phyloP scores from a whole-genome alignment of 2,113 vertebrate genomes.

The Corvus moneduloides region DNA sequence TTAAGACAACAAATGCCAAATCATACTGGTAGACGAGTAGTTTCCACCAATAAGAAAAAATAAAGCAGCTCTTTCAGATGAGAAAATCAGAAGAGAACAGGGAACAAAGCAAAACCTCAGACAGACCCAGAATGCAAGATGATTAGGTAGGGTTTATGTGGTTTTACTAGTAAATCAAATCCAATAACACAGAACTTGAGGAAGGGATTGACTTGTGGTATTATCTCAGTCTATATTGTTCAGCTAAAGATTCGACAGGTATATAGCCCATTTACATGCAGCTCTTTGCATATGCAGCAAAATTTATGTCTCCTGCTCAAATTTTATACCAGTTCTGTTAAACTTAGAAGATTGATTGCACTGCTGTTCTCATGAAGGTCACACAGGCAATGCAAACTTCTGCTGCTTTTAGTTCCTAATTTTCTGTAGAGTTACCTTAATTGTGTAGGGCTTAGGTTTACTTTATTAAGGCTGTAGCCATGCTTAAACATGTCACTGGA shows the following conservation, averaged over 20 bases:
- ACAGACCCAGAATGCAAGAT: neutral
- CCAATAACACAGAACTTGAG: neutral
- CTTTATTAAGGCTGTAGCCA: neutral
- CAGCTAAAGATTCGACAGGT: neutral
- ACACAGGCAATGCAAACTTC: neutral
- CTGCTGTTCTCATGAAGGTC: slow-evolving; percentile 10
- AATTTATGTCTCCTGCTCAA: slow-evolving; percentile 29
- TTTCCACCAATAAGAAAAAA: neutral
- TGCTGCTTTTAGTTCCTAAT: neutral
- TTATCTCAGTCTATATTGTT: neutral
- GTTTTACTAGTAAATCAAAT: slow-evolving; percentile 6
- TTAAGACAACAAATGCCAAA: neutral
- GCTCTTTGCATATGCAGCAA: slow-evolving; percentile 8
- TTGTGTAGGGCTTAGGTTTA: neutral
- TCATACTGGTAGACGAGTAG: neutral
- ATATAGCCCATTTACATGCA: slow-evolving; percentile 16
- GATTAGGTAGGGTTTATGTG: neutral
- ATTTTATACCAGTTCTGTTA: slow-evolving; percentile 18
- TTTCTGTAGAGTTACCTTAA: neutral
- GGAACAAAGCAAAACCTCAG: neutral
- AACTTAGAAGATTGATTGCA: slow-evolving; percentile 8
- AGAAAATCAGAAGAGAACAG: neutral
- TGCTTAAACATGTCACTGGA: neutral
- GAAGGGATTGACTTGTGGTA: neutral
- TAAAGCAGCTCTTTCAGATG: neutral